A percentile compares a stretch with the other conserved stretches of the same genome.
These are phyloP conservation scores for Zosterops lateralis DNA, from an alignment of 2,113 vertebrate genomes.

Conservation along the genomic window DNA sequence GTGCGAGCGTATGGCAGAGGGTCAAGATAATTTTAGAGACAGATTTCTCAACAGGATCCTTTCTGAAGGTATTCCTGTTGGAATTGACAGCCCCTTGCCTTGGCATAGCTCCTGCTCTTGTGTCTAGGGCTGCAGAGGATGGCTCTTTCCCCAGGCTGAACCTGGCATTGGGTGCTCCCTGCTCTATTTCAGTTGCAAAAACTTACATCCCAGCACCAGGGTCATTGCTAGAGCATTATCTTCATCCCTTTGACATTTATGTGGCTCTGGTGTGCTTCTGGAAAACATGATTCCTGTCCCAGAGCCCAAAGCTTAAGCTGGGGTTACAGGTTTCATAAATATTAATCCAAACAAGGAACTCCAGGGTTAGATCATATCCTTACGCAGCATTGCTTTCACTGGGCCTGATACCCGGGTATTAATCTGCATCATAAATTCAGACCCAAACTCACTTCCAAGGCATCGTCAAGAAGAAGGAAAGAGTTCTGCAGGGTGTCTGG, in stretches of 20 bases:
- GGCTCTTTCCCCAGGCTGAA: neutral
- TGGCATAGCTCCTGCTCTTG: neutral
- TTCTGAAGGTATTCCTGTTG: neutral
- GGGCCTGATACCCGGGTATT: neutral
- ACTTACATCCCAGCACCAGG: neutral
- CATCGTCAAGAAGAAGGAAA: neutral
- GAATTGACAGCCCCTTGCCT: neutral
- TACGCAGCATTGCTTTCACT: neutral
- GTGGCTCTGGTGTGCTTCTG: neutral
- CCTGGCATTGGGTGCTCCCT: neutral
- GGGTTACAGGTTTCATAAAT: neutral
- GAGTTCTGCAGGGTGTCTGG: neutral
- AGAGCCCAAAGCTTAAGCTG: neutral
- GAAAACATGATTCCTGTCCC: neutral
- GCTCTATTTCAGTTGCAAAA: neutral
- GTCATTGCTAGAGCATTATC: neutral
- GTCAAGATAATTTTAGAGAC: slow-evolving; percentile 17
- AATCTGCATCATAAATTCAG: neutral
- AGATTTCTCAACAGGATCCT: neutral
- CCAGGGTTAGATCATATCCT: neutral
- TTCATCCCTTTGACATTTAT: neutral
- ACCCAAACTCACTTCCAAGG: neutral
- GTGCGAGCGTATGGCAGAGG: neutral
- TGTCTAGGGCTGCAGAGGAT: neutral
- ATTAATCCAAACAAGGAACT: neutral